Percentiles rank a stretch among this genome's conserved stretches.
Evolutionary conservation across 2,113 vertebrate species (phyloP).

Genomic region (Hystrix cristata): DNA sequence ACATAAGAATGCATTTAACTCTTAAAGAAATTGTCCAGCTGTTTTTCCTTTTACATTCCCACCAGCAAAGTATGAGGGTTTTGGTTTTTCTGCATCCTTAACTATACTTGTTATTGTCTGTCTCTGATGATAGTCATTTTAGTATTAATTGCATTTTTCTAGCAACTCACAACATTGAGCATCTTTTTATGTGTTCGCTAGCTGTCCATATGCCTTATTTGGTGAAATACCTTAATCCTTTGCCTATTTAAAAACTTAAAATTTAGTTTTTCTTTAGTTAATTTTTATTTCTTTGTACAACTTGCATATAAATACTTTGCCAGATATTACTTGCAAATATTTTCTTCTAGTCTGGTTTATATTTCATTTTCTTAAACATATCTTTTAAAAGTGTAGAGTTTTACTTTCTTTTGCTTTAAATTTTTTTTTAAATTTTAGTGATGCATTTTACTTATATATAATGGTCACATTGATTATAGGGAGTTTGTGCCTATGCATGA

Average conservation of each 20-base stretch:
- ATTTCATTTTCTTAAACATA: background rate
- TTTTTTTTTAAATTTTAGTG: no score
- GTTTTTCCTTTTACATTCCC: background rate
- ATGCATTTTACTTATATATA: no score
- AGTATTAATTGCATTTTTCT: background rate
- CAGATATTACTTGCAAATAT: background rate
- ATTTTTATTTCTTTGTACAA: background rate
- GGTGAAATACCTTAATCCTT: background rate
- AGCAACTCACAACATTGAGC: background rate
- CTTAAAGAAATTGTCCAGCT: background rate
- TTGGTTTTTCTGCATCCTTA: background rate
- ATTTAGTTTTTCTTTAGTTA: background rate
- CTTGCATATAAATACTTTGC: background rate
- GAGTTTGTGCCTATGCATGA: no score
- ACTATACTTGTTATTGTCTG: background rate
- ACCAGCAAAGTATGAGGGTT: background rate
- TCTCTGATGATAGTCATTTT: background rate
- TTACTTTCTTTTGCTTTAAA: no score
- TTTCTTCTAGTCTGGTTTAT: background rate
- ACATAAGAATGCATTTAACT: background rate
- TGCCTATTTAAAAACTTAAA: background rate
- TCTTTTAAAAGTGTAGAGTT: background rate
- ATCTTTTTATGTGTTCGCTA: background rate
- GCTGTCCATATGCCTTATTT: background rate
- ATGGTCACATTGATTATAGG: no score